These are phyloP conservation scores for Gonocerus acuteangulatus DNA, from an alignment of 2,888 invertebrate genomes.

Conservation along the genomic window DNA sequence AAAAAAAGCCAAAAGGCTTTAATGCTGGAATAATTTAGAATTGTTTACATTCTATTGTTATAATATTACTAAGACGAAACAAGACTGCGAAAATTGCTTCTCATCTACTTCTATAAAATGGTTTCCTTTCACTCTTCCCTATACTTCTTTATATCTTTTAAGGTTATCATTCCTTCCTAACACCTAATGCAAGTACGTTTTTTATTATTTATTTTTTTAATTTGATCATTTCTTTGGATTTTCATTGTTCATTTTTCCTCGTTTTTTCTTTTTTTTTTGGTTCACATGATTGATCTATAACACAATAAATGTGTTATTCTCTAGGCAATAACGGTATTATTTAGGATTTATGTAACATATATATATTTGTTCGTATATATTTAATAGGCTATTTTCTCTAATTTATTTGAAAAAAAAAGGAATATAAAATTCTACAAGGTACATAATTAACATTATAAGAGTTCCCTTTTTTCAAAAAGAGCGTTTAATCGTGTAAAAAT, in stretches of 20 bases:
- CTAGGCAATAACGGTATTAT: too few species aligned
- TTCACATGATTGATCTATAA: background rate
- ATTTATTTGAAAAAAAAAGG: too few species aligned
- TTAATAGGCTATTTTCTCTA: too few species aligned
- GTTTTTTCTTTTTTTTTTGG: background rate
- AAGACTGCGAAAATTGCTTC: constrained; percentile 12
- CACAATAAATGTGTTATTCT: background rate
- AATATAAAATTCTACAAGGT: too few species aligned
- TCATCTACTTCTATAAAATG: constrained; percentile 11
- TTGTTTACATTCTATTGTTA: too few species aligned
- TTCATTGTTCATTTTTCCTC: background rate
- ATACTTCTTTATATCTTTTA: constrained; percentile 11
- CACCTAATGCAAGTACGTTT: constrained; percentile 10
- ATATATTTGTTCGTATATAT: too few species aligned
- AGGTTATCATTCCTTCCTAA: constrained; percentile 8
- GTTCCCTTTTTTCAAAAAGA: too few species aligned
- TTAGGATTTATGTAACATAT: too few species aligned
- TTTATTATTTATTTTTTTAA: constrained; percentile 3
- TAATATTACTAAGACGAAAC: background rate
- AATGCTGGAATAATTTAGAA: too few species aligned
- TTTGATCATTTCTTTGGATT: background rate
- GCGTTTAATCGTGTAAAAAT: too few species aligned
- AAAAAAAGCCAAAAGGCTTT: too few species aligned
- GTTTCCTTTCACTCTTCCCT: constrained; percentile 13
- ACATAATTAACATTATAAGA: too few species aligned